These are phyloP conservation scores for Pangasius krempfi DNA, from an alignment of 2,797 vertebrate genomes.

Conservation along the genomic window DNA sequence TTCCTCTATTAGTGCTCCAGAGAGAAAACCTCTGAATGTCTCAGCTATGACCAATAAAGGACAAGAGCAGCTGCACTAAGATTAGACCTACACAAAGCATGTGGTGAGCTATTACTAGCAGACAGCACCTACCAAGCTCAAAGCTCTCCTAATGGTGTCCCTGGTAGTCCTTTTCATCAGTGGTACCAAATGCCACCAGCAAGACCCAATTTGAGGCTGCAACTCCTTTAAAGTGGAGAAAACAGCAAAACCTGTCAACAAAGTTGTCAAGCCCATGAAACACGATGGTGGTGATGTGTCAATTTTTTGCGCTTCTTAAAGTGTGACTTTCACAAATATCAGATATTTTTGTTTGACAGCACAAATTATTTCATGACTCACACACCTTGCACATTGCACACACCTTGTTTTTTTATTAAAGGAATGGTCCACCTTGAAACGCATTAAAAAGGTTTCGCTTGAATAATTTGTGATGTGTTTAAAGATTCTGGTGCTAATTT, in stretches of 20 bases:
- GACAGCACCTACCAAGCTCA: conserved; percentile 24
- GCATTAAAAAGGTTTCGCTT: neutral
- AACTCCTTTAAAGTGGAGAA: conserved; percentile 70
- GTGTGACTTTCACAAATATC: neutral
- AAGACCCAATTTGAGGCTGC: conserved; percentile 59
- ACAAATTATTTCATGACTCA: neutral
- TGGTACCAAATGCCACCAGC: conserved; percentile 63
- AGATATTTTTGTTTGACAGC: too few relatives aligned
- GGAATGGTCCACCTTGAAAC: neutral
- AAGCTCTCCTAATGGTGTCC: conserved; percentile 32
- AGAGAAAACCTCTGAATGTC: conserved; percentile 47
- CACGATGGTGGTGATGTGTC: neutral
- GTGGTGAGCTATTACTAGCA: conserved; percentile 49
- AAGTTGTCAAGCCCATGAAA: conserved; percentile 61
- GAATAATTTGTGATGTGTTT: neutral
- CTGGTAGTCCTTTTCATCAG: conserved; percentile 63
- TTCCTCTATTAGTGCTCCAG: conserved; percentile 65
- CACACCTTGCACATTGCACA: neutral
- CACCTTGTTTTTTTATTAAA: neutral
- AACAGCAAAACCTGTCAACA: conserved; percentile 65
- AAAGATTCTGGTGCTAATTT: neutral
- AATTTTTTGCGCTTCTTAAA: neutral
- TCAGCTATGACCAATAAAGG: conserved; percentile 21
- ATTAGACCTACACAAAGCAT: conserved; percentile 67
- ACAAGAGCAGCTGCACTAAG: conserved; percentile 66